Evolutionary conservation across 2,113 vertebrate species (phyloP), one percentile per base, ranked within the genome.

Genomic region (Xyliphius kryptos): DNA sequence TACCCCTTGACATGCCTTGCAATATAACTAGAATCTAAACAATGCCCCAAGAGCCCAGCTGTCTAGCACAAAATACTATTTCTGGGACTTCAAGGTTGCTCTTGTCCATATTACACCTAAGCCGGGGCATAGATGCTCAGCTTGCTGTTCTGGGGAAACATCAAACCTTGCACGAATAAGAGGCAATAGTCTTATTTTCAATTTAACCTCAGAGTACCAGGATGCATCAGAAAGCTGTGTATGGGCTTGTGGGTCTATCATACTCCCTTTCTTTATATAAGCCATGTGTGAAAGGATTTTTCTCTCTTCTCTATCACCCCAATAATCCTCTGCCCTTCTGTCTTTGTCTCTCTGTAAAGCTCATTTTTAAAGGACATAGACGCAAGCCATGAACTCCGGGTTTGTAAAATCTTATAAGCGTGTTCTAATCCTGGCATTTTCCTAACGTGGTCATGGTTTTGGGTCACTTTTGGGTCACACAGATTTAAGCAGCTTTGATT

Each of bases 311-410:
- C 52, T 2, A 9, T 38, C 22, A 14, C 63, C 52, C 48, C 52
- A 38, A 37, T 38, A 56, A 32, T 37, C 8, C 62, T 3, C 22
- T 44, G 16, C 11, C 52, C 51, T 46, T 55, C 61, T 53, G 51
- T 41, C 61, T 64, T 62, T 48, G 52, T 65, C 22, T 44, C 9
- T 17, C 5, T 48, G 13, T 65, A 37, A 65, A 17, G 21, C 52
- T 65, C 41, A 38, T 15, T 64, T 56, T 46, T 13, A 32, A 43
- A 47, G 62, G 41, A 55, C 15, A 64, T 17, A 46, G 16, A 15
- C 21, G 8, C 15, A 17, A 17, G 9, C 38, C 6, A 3, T 53
- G 21, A 44, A 37, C n/a, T 53, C 50, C 3, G 9, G 16, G 48
- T 54, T 16, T 9, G 16, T 64, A 56, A 56, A 43, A 3, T 6